Evolutionary conservation across 2,888 invertebrate genomes (phyloP), one percentile per base, ranked within the genome.

Genomic region (Machimus rusticus): DNA sequence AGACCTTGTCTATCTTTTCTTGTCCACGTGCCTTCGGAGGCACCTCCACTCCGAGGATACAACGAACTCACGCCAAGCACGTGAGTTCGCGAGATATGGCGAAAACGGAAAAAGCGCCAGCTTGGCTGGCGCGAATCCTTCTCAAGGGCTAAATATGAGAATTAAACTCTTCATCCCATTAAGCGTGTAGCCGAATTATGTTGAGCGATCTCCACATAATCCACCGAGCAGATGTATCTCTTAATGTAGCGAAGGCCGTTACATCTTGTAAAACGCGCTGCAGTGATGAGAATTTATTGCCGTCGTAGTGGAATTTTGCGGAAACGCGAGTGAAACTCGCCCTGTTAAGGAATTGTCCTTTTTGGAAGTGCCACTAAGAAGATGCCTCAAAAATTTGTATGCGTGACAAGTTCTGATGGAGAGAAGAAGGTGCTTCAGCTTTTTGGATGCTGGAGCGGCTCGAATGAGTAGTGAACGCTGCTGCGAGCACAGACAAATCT

Each of bases 281-380:
- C 81, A 51, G 23, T 51, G 81, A 81, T 81, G 81, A 81, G 34
- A 81, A 81, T 81, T 81, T 81, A 81, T 81, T 46, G 81, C 55
- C 34, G 12, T 14, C 81, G 81, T 81, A 55, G 81, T 55, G 31
- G 55, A 81, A 81, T 81, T 28, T 51, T 81, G 51, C 81, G 81
- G 34, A 55, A 81, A 81, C 31, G 55, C 34, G 51, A n/a, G n/a
- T 51, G 23, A 23, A 51, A 31, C n/a, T 81, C 81, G 16, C 28
- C 51, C 31, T 55, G 31, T 51, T 55, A 34, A n/a, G 51, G 81
- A 51, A 81, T 8, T 55, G 55, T 31, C 5, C 51, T 28, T 81
- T 81, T 81, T 1, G 81, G 46, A 81, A 81, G 23, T 19, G n/a
- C 55, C 81, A 28, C 81, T 55, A 16, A 46, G 46, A 51, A 81